Conservation (phyloP, 2,888 invertebrate species). For the Drosophila leonis region DNA sequence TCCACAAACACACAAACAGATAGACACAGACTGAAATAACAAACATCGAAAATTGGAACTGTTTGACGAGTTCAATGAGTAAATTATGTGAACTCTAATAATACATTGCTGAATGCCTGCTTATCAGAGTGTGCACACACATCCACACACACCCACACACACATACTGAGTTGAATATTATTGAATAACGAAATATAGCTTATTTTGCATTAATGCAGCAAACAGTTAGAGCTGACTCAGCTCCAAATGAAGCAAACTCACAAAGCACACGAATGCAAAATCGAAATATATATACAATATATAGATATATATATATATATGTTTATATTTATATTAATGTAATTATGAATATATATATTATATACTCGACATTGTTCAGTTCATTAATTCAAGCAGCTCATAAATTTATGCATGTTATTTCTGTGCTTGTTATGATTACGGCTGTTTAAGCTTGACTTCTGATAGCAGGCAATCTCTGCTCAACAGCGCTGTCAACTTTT, state of each 20-base stretch:
- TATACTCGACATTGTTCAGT: conserved; percentile 64
- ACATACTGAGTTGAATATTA: conserved; percentile 30
- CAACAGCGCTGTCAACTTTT: conserved; percentile 14
- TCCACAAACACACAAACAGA: conserved; percentile 1
- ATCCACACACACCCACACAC: not conserved
- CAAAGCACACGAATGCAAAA: conserved; percentile 31
- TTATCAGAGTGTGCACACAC: conserved; percentile 35
- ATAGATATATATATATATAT: conserved; percentile 17
- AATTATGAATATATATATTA: too few relatives aligned
- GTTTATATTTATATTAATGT: not conserved
- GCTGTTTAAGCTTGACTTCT: conserved; percentile 15
- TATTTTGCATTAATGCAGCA: conserved; percentile 70
- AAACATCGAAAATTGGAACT: conserved; percentile 18
- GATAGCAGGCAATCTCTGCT: conserved; percentile 10
- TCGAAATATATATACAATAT: conserved; percentile 53
- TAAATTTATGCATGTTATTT: conserved; percentile 61
- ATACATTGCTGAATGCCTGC: conserved; percentile 13
- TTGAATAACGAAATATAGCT: conserved; percentile 68
- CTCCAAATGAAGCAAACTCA: conserved; percentile 1
- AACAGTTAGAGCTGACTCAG: conserved; percentile 16
- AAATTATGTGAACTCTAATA: conserved; percentile 4
- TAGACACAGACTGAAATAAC: conserved; percentile 2
- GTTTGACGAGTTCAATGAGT: conserved; percentile 17
- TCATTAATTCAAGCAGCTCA: conserved; percentile 61
- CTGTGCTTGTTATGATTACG: conserved; percentile 33